phyloP scores from a whole-genome alignment of 2,888 invertebrate genomes.

The Acanthosoma haemorrhoidale region DNA sequence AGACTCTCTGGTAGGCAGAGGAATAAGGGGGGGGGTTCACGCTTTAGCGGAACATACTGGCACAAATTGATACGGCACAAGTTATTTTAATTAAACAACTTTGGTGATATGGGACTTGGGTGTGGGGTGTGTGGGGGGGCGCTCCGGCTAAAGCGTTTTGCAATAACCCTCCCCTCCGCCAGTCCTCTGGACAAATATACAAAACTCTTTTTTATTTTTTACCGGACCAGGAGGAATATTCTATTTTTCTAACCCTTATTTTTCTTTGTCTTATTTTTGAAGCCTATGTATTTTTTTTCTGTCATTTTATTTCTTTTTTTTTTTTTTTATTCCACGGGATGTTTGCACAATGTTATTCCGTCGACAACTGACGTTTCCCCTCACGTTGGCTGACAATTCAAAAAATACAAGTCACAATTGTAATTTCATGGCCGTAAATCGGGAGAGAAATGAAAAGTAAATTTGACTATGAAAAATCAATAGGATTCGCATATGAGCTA shows the following conservation, averaged over 20 bases:
- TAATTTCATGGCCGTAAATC: too few relatives aligned
- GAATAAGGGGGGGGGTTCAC: background rate
- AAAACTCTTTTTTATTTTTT: slow-evolving; percentile 1
- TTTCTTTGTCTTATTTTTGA: background rate
- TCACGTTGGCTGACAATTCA: background rate
- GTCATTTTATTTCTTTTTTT: background rate
- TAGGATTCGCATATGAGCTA: too few relatives aligned
- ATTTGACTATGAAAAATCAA: too few relatives aligned
- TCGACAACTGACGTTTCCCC: background rate
- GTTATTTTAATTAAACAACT: slow-evolving; percentile 25
- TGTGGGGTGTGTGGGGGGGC: background rate
- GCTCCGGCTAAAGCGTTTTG: slow-evolving; percentile 10
- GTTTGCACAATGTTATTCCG: background rate
- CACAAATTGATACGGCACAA: slow-evolving; percentile 17
- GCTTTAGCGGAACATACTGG: slow-evolving; percentile 17
- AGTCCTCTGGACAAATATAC: background rate
- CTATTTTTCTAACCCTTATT: background rate
- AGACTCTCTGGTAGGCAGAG: background rate
- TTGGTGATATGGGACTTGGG: slow-evolving; percentile 15
- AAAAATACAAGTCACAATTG: too few relatives aligned
- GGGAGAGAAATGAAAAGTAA: too few relatives aligned
- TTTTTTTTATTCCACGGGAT: background rate
- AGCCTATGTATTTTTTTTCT: background rate
- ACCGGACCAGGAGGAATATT: background rate
- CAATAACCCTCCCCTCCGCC: slow-evolving; percentile 9